A percentile compares a stretch with the other conserved stretches of the same genome.
These are phyloP conservation scores for Pyrrhosoma nymphula DNA, from an alignment of 2,888 invertebrate genomes.

Conservation along the genomic window DNA sequence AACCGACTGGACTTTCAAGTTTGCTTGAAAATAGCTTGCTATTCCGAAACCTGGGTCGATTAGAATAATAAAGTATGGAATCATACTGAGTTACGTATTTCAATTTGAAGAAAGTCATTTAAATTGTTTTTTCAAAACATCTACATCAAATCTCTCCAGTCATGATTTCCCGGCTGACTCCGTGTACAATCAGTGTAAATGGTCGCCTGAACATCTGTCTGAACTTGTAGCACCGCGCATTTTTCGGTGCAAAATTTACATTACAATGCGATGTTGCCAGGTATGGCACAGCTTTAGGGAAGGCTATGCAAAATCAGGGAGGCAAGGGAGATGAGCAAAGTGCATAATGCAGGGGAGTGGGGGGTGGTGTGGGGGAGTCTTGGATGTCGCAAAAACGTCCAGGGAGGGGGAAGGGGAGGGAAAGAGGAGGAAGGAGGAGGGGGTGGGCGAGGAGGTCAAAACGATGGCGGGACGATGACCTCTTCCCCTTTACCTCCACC, in stretches of 20 bases:
- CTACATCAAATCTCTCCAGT: too few species aligned
- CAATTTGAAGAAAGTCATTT: too few species aligned
- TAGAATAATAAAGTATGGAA: too few species aligned
- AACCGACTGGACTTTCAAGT: too few species aligned
- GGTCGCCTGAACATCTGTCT: too few species aligned
- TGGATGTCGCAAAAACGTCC: not conserved
- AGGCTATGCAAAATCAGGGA: not conserved
- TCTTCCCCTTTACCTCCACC: not conserved
- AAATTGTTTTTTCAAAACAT: too few species aligned
- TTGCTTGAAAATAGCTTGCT: too few species aligned
- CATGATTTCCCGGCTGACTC: too few species aligned
- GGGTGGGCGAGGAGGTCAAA: not conserved
- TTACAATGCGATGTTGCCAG: not conserved
- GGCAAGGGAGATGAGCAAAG: not conserved
- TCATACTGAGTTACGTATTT: too few species aligned
- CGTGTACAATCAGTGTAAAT: too few species aligned
- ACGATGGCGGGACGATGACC: conserved; percentile 6
- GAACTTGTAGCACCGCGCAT: too few species aligned
- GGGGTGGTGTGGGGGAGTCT: not conserved
- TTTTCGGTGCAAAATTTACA: not conserved
- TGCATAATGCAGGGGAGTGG: not conserved
- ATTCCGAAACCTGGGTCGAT: too few species aligned
- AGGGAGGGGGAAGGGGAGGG: not conserved
- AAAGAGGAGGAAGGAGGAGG: not conserved
- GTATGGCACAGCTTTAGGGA: not conserved